phyloP scores from a whole-genome alignment of 92 coral and sea anemone species.

The Bergia sp. region DNA sequence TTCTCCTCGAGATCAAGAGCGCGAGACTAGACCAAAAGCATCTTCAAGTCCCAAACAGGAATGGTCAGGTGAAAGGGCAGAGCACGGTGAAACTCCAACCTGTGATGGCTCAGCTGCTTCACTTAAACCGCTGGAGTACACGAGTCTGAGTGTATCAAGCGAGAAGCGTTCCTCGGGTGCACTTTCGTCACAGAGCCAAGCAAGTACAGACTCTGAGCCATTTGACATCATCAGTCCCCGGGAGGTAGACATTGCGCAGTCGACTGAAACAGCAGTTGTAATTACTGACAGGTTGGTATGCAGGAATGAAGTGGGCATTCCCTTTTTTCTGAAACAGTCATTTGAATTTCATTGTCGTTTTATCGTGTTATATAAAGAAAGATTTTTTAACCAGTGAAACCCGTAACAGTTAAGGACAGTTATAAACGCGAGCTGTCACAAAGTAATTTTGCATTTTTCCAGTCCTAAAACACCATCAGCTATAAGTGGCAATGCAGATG shows the following conservation, averaged over 20 bases:
- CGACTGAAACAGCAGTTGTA: slow-evolving; percentile 10
- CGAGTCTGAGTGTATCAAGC: background rate
- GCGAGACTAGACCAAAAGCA: slow-evolving; percentile 1
- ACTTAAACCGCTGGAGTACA: background rate
- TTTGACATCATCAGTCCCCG: slow-evolving; percentile 9
- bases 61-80: background rate
- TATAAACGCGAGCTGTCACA: background rate
- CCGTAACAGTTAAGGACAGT: too few species aligned
- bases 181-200: slow-evolving; percentile 23
- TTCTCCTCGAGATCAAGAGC: background rate
- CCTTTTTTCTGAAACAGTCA: too few species aligned
- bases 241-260: background rate
- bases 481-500: background rate
- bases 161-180: background rate
- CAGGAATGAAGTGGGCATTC: background rate
- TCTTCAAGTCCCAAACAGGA: slow-evolving; percentile 29
- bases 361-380: too few species aligned
- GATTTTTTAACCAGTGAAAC: too few species aligned
- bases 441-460: background rate
- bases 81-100: background rate
- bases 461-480: background rate
- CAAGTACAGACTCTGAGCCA: slow-evolving; percentile 34
- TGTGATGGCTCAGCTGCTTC: background rate
- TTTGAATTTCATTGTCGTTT: too few species aligned
- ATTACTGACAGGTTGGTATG: slow-evolving; percentile 24